Conservation (phyloP, 1,140 invertebrate species). For the Dendrolimus kikuchii region DNA sequence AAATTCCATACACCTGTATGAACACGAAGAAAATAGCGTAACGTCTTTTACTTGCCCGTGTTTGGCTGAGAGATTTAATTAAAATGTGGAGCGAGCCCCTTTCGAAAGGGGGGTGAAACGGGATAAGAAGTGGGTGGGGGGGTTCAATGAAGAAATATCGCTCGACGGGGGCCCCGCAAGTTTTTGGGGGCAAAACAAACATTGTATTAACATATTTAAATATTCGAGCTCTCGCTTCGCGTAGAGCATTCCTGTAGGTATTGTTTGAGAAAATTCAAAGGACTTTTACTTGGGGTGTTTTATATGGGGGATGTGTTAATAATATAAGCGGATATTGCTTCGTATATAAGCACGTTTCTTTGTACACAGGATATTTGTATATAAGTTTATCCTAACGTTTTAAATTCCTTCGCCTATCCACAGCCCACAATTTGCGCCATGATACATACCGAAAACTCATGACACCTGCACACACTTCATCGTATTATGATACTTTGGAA, state of each 20-base stretch:
- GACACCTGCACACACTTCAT: no score
- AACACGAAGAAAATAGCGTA: slow-evolving; percentile 56
- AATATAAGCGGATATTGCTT: no score
- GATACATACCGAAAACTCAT: no score
- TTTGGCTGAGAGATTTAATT: slow-evolving; percentile 58
- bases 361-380: no score
- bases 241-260: neutral
- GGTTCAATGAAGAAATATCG: slow-evolving; percentile 37
- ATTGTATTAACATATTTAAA: slow-evolving; percentile 67
- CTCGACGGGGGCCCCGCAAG: slow-evolving; percentile 26
- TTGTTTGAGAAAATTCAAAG: no score
- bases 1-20: slow-evolving; percentile 23
- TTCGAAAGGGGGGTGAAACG: slow-evolving; percentile 3
- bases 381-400: no score
- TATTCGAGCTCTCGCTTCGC: slow-evolving; percentile 19
- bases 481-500: no score
- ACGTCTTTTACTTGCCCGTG: slow-evolving; percentile 35
- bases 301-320: no score
- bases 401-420: no score
- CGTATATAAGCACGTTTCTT: no score
- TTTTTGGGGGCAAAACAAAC: slow-evolving; percentile 54
- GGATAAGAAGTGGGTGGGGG: slow-evolving; percentile 6
- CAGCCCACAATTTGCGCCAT: no score
- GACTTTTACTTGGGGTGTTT: no score
- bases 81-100: slow-evolving; percentile 36